Evolutionary conservation across 92 coral and sea anemone genomes (phyloP).

Genomic region (Parazoanthus swiftii): DNA sequence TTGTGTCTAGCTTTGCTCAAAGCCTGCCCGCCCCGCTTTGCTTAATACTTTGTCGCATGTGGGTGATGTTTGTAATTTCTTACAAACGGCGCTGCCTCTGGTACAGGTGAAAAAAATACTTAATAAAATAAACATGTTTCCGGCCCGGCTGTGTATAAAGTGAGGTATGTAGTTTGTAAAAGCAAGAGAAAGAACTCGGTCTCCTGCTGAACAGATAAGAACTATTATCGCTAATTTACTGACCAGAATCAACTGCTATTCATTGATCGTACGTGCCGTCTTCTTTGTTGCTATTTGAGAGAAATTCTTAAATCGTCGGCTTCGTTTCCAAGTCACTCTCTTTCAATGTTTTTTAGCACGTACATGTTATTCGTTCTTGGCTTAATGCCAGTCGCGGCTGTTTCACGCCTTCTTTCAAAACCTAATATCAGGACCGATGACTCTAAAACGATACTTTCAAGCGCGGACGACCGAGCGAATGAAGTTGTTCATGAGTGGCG

Average conservation of each 20-base stretch:
- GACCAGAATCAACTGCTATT: background rate
- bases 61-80: background rate
- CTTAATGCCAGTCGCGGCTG: constrained; percentile 10
- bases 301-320: background rate
- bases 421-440: background rate
- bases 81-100: background rate
- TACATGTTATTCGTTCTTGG: background rate
- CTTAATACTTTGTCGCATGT: background rate
- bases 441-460: background rate
- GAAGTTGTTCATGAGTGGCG: background rate
- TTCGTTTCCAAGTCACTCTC: background rate
- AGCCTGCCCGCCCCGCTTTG: background rate
- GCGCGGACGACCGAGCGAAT: background rate
- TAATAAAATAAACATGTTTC: constrained; percentile 45
- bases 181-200: background rate
- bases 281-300: background rate
- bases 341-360: constrained; percentile 10
- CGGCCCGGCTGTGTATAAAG: constrained; percentile 32
- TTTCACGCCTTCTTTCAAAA: constrained; percentile 1
- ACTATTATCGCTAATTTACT: constrained; percentile 8
- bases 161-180: constrained; percentile 27
- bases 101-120: constrained; percentile 16
- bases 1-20: background rate
- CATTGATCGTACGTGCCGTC: background rate
- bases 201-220: constrained; percentile 21